Conservation (phyloP, 2,113 vertebrate genomes). For the Limanda limanda region DNA sequence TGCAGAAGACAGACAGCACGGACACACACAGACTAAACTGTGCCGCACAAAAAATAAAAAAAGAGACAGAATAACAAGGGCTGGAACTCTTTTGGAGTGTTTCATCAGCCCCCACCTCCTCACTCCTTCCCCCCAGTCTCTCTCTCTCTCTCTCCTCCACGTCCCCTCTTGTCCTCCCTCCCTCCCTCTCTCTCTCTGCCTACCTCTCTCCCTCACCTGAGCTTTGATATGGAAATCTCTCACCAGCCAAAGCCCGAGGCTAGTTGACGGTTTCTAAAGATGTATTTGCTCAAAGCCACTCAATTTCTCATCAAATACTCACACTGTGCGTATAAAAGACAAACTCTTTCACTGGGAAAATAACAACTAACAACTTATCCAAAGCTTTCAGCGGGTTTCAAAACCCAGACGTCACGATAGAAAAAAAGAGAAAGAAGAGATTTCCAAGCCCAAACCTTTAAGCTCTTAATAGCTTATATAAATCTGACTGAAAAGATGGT, state of each 20-base stretch:
- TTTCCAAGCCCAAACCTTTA: constrained; percentile 45
- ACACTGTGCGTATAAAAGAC: constrained; percentile 69
- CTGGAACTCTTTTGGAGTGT: constrained; percentile 62
- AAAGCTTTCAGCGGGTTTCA: constrained; percentile 50
- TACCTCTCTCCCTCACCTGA: constrained; percentile 72
- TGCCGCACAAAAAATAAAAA: constrained; percentile 59
- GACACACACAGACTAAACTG: constrained; percentile 78
- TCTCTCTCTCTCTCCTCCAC: constrained; percentile 41
- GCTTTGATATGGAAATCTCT: constrained; percentile 83
- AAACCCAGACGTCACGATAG: constrained; percentile 19
- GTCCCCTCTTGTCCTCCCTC: constrained; percentile 16
- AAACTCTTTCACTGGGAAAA: constrained; percentile 69
- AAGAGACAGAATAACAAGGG: constrained; percentile 69
- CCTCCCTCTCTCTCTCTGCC: constrained; percentile 25
- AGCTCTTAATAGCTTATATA: constrained; percentile 44
- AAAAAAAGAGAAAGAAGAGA: constrained; percentile 44
- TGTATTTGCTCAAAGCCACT: constrained; percentile 78
- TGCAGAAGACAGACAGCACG: constrained; percentile 60
- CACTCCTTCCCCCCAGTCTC: constrained; percentile 24
- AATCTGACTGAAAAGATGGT: constrained; percentile 50
- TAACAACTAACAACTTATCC: constrained; percentile 67
- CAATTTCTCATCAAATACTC: constrained; percentile 80
- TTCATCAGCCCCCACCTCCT: neutral
- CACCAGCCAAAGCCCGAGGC: constrained; percentile 71
- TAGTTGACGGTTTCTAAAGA: constrained; percentile 78